Conservation (phyloP, 2,113 vertebrate genomes). For the Bothrops jararaca region DNA sequence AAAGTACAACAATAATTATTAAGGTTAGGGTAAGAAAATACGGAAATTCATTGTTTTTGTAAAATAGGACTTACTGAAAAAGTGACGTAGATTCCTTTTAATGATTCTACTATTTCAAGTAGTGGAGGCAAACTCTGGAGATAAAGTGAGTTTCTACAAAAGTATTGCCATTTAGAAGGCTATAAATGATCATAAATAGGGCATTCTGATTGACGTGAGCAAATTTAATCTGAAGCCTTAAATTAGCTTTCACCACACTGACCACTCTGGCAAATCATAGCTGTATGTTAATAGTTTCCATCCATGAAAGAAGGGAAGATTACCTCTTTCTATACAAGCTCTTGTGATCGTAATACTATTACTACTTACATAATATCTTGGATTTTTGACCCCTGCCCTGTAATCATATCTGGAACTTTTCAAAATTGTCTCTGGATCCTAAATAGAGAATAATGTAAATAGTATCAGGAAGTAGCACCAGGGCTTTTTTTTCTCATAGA, state of each 20-base stretch:
- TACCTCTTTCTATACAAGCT: not conserved
- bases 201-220: not conserved
- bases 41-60: not conserved
- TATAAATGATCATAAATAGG: not conserved
- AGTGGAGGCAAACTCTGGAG: not conserved
- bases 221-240: not conserved
- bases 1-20: not conserved
- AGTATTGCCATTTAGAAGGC: not conserved
- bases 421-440: not conserved
- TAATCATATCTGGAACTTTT: not conserved
- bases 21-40: not conserved
- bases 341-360: not conserved
- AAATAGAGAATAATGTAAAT: not conserved
- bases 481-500: no score
- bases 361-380: not conserved
- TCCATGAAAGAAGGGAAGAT: not conserved
- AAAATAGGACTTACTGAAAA: not conserved
- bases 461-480: not conserved
- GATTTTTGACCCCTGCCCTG: not conserved
- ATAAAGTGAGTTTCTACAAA: not conserved
- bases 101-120: not conserved
- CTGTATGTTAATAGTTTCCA: not conserved
- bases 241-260: not conserved
- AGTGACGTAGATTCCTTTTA: not conserved
- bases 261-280: not conserved